phyloP scores from a whole-genome alignment of 2,888 invertebrate species.

The Cheilosia soror region DNA sequence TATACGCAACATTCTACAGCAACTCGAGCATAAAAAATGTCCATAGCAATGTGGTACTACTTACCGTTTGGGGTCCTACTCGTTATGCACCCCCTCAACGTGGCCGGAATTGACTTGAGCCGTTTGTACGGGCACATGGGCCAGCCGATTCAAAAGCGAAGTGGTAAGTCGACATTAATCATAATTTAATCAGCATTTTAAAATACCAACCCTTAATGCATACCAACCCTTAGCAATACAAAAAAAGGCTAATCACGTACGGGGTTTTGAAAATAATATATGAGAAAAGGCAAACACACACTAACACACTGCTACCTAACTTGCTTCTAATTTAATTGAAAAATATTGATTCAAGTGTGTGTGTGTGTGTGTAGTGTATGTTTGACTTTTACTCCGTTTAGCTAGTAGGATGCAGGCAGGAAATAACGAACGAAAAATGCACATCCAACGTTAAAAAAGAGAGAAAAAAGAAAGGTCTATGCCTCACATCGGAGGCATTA shows the following conservation, averaged over 20 bases:
- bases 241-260: constrained; percentile 20
- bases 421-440: constrained; percentile 2
- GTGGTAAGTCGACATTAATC: constrained; percentile 80
- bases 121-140: constrained; percentile 90
- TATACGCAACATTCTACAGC: constrained; percentile 39
- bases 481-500: constrained; percentile 30
- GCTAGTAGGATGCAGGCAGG: constrained; percentile 23
- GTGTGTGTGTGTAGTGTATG: constrained; percentile 38
- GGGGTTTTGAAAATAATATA: neutral
- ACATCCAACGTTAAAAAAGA: constrained; percentile 1
- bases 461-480: constrained; percentile 3
- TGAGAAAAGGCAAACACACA: neutral
- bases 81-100: constrained; percentile 87
- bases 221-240: too few relatives aligned
- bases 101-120: constrained; percentile 91
- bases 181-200: constrained; percentile 4
- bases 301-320: constrained; percentile 3
- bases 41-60: constrained; percentile 81
- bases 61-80: constrained; percentile 86
- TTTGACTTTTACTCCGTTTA: constrained; percentile 42
- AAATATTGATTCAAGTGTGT: constrained; percentile 73
- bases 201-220: neutral
- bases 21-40: constrained; percentile 46
- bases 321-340: constrained; percentile 70
- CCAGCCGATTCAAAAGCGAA: constrained; percentile 82